A percentile compares a stretch with the other conserved stretches of the same genome.
Conservation (phyloP, 2,797 vertebrate species). For the Phoeniculus purpureus region DNA sequence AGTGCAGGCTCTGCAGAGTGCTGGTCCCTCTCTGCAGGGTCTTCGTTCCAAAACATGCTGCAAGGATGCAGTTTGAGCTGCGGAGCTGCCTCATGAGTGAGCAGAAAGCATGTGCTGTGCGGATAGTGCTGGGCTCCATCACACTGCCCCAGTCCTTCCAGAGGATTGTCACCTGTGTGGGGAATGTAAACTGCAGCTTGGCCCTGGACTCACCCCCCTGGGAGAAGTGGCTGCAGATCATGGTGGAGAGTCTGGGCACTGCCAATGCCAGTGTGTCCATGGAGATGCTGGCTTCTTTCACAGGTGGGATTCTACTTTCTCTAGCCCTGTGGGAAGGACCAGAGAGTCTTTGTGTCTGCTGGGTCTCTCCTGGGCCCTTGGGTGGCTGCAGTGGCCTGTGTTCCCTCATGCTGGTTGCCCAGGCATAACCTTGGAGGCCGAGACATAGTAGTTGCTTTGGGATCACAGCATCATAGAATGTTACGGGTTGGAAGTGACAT, state of each 20-base stretch:
- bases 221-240: slow-evolving; percentile 88
- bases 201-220: slow-evolving; percentile 85
- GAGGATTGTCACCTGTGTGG: slow-evolving; percentile 80
- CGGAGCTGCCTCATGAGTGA: slow-evolving; percentile 71
- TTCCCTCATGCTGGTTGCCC: background rate
- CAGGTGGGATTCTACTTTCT: slow-evolving; percentile 77
- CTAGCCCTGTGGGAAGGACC: background rate
- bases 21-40: slow-evolving; percentile 75
- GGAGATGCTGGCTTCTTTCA: slow-evolving; percentile 79
- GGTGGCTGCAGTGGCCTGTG: background rate
- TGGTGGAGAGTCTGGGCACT: slow-evolving; percentile 77
- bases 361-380: background rate
- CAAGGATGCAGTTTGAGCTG: slow-evolving; percentile 81
- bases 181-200: slow-evolving; percentile 75
- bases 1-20: background rate
- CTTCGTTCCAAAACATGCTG: slow-evolving; percentile 87
- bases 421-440: background rate
- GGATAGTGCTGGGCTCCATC: slow-evolving; percentile 83
- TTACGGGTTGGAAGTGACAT: too few species aligned
- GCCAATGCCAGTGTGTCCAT: slow-evolving; percentile 76
- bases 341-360: background rate
- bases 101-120: slow-evolving; percentile 74
- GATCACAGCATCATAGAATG: background rate
- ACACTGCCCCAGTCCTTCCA: slow-evolving; percentile 77
- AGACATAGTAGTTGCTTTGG: background rate